phyloP scores from a whole-genome alignment of 2,797 vertebrate species.

The Lithobates sylvaticus region DNA sequence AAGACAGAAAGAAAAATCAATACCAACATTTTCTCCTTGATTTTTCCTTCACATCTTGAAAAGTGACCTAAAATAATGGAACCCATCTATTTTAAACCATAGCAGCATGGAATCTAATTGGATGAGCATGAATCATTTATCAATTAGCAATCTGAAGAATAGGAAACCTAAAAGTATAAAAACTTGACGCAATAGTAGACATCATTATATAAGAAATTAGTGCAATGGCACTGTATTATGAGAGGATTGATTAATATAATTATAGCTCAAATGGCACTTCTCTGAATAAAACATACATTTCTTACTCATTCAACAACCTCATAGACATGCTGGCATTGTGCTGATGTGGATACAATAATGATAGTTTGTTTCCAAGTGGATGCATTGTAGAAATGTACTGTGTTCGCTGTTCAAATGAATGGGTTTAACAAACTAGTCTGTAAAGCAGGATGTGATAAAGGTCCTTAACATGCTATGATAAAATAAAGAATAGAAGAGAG shows the following conservation, averaged over 20 bases:
- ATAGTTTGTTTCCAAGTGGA: neutral
- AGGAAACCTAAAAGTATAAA: neutral
- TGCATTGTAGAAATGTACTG: neutral
- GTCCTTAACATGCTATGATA: constrained; percentile 30
- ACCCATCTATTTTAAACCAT: neutral
- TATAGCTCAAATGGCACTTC: neutral
- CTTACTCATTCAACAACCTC: neutral
- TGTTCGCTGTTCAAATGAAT: neutral
- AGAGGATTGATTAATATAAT: neutral
- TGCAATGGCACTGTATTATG: constrained; percentile 1
- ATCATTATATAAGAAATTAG: neutral
- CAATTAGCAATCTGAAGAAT: neutral
- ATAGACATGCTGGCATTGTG: neutral
- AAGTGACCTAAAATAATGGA: neutral
- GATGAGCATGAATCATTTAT: neutral
- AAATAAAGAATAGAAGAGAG: constrained; percentile 20
- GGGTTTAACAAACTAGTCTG: neutral
- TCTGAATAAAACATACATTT: neutral
- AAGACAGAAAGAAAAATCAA: neutral
- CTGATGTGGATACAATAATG: neutral
- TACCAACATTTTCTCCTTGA: constrained; percentile 6
- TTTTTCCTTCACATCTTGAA: neutral
- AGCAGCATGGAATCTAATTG: neutral
- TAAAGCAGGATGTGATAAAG: neutral
- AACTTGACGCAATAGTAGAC: neutral